Base-by-base conservation (phyloP, 2,797 vertebrate species). In the Huso huso region DNA sequence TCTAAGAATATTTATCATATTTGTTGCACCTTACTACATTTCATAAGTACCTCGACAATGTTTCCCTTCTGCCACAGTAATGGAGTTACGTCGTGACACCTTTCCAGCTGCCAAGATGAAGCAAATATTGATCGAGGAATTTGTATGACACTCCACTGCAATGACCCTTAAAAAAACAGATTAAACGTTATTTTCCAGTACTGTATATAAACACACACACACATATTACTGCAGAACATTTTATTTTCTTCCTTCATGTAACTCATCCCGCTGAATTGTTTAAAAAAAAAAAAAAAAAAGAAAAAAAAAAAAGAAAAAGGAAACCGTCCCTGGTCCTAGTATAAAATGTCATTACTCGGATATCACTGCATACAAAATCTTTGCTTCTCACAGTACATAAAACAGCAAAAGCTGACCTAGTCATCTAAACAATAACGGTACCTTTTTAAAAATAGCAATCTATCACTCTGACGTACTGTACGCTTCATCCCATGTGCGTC, bases 301-400 rank as follows among this genome's bases (percentile, higher is more conserved):
- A 2, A 18, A 18, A 18, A 18, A 18, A 81, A 72, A 78, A 79
- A 74, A 37, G 0, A 37, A 78, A 79, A 74, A 59, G 66, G 66
- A 64, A 63, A 63, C 61, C 71, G 70, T 73, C 23, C 49, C n/a
- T 63, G 64, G 18, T 68, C n/a, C 51, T 64, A 23, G 63, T 74
- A 74, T 65, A 72, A 75, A 77, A 72, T 64, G 13, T 73, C 61
- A 66, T 65, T 71, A 76, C 65, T 74, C 67, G 13, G 66, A 74
- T 69, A 72, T 18, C 63, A 70, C 60, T 49, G 62, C 67, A 64
- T 74, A 75, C 69, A 77, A 77, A 78, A 77, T 71, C 62, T 64
- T 51, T 64, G 62, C 63, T 66, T 63, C 64, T 62, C 68, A 69
- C 70, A 70, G 58, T 72, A 70, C 71, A 70, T 69, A 8, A 64